phyloP scores from a whole-genome alignment of 1,140 invertebrate genomes.

The Caerostris darwini region DNA sequence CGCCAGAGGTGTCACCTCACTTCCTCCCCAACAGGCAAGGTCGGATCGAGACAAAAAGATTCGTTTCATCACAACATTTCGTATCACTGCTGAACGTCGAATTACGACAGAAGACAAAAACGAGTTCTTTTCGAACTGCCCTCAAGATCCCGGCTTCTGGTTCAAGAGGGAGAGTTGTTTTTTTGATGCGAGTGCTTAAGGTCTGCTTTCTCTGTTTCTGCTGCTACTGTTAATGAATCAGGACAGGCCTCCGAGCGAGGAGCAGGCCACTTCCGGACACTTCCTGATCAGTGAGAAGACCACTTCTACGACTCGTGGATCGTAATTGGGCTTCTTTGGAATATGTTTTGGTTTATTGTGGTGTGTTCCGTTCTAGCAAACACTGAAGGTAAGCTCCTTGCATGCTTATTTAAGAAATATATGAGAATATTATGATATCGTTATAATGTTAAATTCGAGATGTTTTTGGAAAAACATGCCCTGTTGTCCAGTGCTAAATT shows the following conservation, averaged over 20 bases:
- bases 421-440: not conserved
- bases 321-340: not conserved
- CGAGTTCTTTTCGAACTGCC: not conserved
- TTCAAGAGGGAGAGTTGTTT: not conserved
- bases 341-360: conserved; percentile 32
- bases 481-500: not conserved
- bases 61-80: not conserved
- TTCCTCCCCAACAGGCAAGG: not conserved
- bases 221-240: not conserved
- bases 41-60: not conserved
- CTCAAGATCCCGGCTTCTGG: not conserved
- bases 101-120: not conserved
- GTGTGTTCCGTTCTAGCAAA: not conserved
- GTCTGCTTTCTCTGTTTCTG: not conserved
- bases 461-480: not conserved
- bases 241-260: not conserved
- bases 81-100: not conserved
- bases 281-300: not conserved
- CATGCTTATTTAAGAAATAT: not conserved
- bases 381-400: not conserved
- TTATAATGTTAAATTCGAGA: not conserved
- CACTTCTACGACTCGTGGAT: not conserved
- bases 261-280: not conserved
- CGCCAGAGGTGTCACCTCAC: too few relatives aligned
- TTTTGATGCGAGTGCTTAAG: not conserved